Evolutionary conservation across 2,888 invertebrate species (phyloP), one percentile per base, ranked within the genome.

Genomic region (Zeuzera pyrina): DNA sequence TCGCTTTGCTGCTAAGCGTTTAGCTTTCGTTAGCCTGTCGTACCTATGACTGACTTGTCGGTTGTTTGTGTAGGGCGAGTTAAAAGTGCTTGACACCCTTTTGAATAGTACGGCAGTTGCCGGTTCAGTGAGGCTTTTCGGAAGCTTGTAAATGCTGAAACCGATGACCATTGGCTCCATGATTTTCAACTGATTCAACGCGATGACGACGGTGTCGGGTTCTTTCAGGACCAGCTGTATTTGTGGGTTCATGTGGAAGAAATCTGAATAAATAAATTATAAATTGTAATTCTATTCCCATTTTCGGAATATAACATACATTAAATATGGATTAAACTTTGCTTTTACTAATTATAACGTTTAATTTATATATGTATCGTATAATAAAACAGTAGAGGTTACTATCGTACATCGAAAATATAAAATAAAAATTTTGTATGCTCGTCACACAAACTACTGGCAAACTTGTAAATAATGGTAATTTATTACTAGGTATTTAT

Each of bases 81-180:
- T 95, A 22, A 94, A 88, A 33, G 93, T 85, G 28, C 93, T 94
- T 56, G 94, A 94, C 54, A 92, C 92, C 55, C 90, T 91, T 64
- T 92, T 94, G 65, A 94, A 94, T 64, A 93, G 94, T 13, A 87
- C 81, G 47, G 91, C 91, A 36, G 91, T 89, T 32, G 93, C 90
- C 7, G 90, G 91, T 66, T 95, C 94, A 2, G 87, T 86, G 3
- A 73, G 86, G 42, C 87, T 87, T 57, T 90, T 90, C 39, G 89
- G 87, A 49, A 91, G 68, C 25, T 88, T 87, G 64, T 95, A 95
- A 31, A 94, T 89, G 32, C 94, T 94, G 63, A 95, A 96, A 15
- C 96, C 96, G 43, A 96, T 93, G 3, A 95, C 94, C 84, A 95
- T 94, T 7, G 95, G 95, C 65, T 95, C 95, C 86, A 95, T 91